These are phyloP conservation scores for Cladorhizidae sp. DNA, from an alignment of 37 sponge, comb jelly and placozoan genomes.

Conservation along the genomic window DNA sequence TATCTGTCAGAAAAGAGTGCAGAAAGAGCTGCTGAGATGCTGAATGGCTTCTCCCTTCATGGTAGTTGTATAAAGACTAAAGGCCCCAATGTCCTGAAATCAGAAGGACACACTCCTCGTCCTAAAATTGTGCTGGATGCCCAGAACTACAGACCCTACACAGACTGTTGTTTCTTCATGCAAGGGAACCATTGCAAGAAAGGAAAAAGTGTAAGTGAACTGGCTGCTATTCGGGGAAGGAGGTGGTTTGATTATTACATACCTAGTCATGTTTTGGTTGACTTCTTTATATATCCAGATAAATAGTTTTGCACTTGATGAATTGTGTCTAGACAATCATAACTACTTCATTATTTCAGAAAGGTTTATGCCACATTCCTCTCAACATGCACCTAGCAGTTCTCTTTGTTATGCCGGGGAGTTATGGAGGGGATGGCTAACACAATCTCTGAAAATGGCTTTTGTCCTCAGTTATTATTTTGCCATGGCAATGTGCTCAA, in stretches of 20 bases:
- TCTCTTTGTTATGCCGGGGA: no score
- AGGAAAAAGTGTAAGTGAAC: conserved; percentile 29
- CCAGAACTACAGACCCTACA: conserved; percentile 67
- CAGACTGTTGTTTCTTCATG: conserved; percentile 83
- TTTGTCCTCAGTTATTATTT: no score
- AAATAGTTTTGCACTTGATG: no score
- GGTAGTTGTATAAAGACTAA: conserved; percentile 58
- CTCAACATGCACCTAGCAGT: no score
- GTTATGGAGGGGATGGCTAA: no score
- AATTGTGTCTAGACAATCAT: no score
- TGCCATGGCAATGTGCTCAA: no score
- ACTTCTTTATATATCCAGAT: no score
- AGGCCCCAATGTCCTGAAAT: conserved; percentile 53
- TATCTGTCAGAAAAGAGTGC: conserved; percentile 41
- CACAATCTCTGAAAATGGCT: no score
- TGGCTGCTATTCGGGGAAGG: neutral
- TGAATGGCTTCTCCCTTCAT: conserved; percentile 3
- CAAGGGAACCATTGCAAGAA: conserved; percentile 48
- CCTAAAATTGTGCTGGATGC: neutral
- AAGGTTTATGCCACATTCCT: no score
- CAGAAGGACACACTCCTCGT: conserved; percentile 31
- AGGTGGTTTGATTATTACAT: neutral
- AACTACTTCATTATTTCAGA: no score
- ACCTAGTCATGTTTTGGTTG: no score
- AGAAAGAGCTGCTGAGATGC: conserved; percentile 56